Evolutionary conservation across 2,113 vertebrate species (phyloP).

Genomic region (Orycteropus afer): DNA sequence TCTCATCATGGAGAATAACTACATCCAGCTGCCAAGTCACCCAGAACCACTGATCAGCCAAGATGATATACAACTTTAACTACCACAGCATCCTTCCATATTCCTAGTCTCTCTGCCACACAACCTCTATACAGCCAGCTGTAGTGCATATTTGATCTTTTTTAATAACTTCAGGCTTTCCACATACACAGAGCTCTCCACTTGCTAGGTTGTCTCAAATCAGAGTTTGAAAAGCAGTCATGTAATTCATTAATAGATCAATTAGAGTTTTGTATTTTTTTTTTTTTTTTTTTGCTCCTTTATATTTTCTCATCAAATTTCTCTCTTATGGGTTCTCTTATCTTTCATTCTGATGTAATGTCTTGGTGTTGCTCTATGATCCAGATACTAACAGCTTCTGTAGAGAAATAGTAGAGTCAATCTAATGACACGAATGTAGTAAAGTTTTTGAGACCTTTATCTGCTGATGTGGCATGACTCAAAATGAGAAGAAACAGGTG

Average conservation of each 20-base stretch:
- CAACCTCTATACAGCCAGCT: fast-evolving
- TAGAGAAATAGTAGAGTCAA: background rate
- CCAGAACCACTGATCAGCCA: too few species aligned
- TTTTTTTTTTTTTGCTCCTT: background rate
- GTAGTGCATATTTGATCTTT: background rate
- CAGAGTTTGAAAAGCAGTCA: background rate
- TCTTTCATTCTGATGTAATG: slow-evolving; percentile 27
- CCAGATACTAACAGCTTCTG: background rate
- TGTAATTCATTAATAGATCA: background rate
- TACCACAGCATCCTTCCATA: too few species aligned
- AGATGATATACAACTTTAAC: too few species aligned
- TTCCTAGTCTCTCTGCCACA: fast-evolving
- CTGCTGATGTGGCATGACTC: too few species aligned
- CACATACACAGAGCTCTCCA: background rate
- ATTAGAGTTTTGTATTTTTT: background rate
- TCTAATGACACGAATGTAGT: too few species aligned
- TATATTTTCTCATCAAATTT: background rate
- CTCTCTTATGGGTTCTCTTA: background rate
- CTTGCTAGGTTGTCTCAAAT: too few species aligned
- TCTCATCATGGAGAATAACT: too few species aligned
- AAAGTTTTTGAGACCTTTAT: too few species aligned
- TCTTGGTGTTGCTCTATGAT: background rate
- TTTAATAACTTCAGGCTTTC: background rate
- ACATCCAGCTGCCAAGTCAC: too few species aligned
- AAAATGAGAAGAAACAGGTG: too few species aligned